Base-by-base conservation (phyloP, 2,113 vertebrate genomes). In the Nothoprocta pentlandii region DNA sequence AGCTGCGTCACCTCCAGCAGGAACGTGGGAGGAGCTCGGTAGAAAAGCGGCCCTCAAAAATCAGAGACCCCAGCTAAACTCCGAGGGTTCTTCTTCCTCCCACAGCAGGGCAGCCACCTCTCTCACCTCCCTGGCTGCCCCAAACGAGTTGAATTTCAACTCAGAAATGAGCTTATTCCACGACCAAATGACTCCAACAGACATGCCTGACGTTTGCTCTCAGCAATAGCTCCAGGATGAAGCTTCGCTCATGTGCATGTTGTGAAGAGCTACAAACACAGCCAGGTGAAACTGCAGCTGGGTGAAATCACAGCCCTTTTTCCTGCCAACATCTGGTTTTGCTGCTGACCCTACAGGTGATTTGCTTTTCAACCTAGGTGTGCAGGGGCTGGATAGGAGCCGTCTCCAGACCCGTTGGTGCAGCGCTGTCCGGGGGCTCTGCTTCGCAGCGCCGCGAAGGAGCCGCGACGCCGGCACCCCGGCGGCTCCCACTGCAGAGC, bases 401-500 rank as follows among this genome's bases (percentile, higher is more conserved):
- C 2, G 0, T 42, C 5, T 28, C 53, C 4, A 0, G n/a, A 36
- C 28, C 54, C 28, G 16, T 32, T 30, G 4, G 16, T 0, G 14
- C 16, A 49, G 25, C 12, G 47, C 7, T 53, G 42, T 23, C 0
- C 0, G 49, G 2, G 4, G 51, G 22, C 69, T 59, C 17, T 0
- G 0, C 8, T 21, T 34, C 16, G 44, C 26, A 16, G 63, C 41
- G 47, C 4, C 1, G 1, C 32, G 16, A 32, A 16, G 12, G 26
- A 22, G 32, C 7, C 9, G 34, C 12, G 63, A 32, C 23, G 25
- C 59, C 23, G 4, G 14, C 10, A 11, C 42, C 0, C 1, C 14
- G 54, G 26, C 7, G 10, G 44, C 34, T 76, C 59, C 87, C 22
- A 8, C 2, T 46, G n/a, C 8, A 39, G 10, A 17, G 30, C 10